These are phyloP conservation scores for Pangasianodon hypophthalmus DNA, from an alignment of 2,113 vertebrate species.

Conservation along the genomic window DNA sequence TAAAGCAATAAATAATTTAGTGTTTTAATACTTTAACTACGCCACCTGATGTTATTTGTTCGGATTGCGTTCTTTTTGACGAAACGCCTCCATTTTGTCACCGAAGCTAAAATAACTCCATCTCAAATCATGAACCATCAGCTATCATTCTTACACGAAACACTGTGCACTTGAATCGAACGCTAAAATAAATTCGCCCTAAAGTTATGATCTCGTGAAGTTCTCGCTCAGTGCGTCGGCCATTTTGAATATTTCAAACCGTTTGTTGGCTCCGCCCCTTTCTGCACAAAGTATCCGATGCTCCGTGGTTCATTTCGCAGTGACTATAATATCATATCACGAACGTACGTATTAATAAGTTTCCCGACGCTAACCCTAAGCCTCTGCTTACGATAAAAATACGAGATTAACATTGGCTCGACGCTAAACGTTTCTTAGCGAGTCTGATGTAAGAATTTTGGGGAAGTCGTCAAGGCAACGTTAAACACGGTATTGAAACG, in stretches of 20 bases:
- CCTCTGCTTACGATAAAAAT: not conserved
- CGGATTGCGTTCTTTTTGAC: not conserved
- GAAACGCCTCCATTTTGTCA: not conserved
- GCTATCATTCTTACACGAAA: not conserved
- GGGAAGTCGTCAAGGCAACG: not conserved
- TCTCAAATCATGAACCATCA: not conserved
- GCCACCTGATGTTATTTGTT: not conserved
- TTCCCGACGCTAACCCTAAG: no score
- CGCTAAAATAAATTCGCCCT: not conserved
- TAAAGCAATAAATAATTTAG: conserved; percentile 11
- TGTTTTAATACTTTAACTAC: not conserved
- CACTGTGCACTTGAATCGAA: not conserved
- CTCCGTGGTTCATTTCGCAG: not conserved
- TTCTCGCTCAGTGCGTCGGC: not conserved
- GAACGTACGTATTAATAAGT: not conserved
- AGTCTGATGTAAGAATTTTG: not conserved
- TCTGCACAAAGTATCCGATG: not conserved
- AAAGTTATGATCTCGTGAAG: not conserved
- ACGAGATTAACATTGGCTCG: not conserved
- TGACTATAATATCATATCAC: not conserved
- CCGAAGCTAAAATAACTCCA: no score
- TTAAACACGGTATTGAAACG: not conserved
- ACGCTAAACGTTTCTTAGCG: not conserved
- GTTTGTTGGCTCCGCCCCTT: not conserved
- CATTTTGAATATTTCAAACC: not conserved